A percentile compares a stretch with the other conserved stretches of the same genome.
These are phyloP conservation scores for Drosophila anomalata DNA, from an alignment of 2,888 invertebrate genomes.

Conservation along the genomic window DNA sequence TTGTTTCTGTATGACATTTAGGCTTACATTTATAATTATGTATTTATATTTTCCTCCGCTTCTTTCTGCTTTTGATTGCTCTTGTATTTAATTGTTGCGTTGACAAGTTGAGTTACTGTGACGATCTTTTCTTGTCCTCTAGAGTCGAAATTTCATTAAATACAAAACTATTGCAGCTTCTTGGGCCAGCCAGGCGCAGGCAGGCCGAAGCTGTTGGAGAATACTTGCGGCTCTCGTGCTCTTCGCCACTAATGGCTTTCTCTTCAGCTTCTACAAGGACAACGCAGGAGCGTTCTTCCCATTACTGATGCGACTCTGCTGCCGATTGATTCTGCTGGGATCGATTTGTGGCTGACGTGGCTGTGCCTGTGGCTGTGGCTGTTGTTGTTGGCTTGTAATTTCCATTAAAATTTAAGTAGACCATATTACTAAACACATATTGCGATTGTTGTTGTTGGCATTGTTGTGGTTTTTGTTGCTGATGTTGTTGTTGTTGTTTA, in stretches of 20 bases:
- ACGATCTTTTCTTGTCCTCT: constrained; percentile 23
- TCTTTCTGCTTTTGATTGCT: constrained; percentile 28
- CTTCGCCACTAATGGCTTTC: constrained; percentile 13
- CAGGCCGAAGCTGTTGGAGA: constrained; percentile 47
- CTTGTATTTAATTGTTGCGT: constrained; percentile 46
- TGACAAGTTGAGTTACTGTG: constrained; percentile 37
- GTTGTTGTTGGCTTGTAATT: constrained; percentile 71
- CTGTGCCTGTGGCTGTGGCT: constrained; percentile 5
- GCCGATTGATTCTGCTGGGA: constrained; percentile 60
- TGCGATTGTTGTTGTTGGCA: constrained; percentile 36
- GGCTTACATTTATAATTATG: constrained; percentile 62
- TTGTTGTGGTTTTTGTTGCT: constrained; percentile 35
- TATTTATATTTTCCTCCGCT: constrained; percentile 34
- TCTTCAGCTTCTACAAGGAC: constrained; percentile 23
- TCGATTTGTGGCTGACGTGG: constrained; percentile 57
- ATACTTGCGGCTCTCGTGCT: constrained; percentile 29
- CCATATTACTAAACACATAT: constrained; percentile 61
- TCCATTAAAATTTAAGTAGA: constrained; percentile 79
- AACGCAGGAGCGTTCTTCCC: constrained; percentile 20
- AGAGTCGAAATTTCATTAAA: constrained; percentile 19
- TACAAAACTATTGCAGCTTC: constrained; percentile 49
- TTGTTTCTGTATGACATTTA: constrained; percentile 49
- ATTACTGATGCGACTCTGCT: constrained; percentile 43
- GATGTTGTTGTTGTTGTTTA: constrained; percentile 33
- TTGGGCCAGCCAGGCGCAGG: constrained; percentile 13